Base-by-base conservation (phyloP, 2,888 invertebrate genomes). In the Gnatocerus cornutus region DNA sequence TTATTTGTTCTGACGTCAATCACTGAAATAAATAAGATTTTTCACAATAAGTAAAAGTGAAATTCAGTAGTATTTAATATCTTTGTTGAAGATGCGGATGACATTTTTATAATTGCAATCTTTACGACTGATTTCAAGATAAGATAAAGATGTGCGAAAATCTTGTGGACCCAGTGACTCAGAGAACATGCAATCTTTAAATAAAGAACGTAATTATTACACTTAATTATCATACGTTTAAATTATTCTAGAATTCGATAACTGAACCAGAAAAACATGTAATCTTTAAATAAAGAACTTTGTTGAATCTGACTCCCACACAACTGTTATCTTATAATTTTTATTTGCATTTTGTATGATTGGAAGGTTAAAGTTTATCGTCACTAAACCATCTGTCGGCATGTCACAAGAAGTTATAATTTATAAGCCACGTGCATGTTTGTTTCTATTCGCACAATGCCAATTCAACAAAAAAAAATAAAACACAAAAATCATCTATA, bases 331-430 rank as follows among this genome's bases (percentile, higher is more conserved):
- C 59, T 45, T 39, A 55, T n/a, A 41, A 59, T 45, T 59, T 56
- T 56, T 56, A 48, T 59, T 59, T 59, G 59, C 59, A 46, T 46
- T 59, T 46, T 46, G 41, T 56, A 21, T 41, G 41, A 56, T 41
- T 56, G 39, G 27, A 50, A 50, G 64, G 64, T 64, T 55, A 64
- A 64, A 64, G 64, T 53, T 64, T 64, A 64, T 64, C 64, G 13
- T 3, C 3, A 33, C 4, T 64, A 30, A 64, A 64, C 43, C 64
- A 64, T 64, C 53, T 64, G 53, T 45, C 53, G 53, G 53, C 39
- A 16, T 53, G 16, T 62, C 12, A 62, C 43, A 50, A 62, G 16
- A 33, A 33, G 33, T 6, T 33, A 43, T 14, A 43, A 43, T n/a
- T 43, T 10, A 8, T 6, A 14, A 6, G 12, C 13, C 43, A 12